Base-by-base conservation (phyloP, 2,888 invertebrate genomes). In the Ochlodes sylvanus region DNA sequence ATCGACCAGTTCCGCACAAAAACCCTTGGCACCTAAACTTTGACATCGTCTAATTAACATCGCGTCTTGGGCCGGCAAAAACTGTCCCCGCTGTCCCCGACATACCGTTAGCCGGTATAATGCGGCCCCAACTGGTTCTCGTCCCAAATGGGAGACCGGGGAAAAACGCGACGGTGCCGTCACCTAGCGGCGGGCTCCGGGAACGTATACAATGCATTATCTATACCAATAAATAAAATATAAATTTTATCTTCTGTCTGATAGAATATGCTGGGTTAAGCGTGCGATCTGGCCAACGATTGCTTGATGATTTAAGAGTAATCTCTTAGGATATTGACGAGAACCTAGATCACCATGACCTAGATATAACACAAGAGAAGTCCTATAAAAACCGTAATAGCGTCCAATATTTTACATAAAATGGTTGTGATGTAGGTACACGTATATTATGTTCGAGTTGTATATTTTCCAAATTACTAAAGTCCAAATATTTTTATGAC, bases 91-190 rank as follows among this genome's bases (percentile, higher is more conserved):
- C 83, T 77, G 74, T 76, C 27, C 83, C 82, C 77, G 80, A 72
- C 81, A 77, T 88, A 84, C 90, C 90, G 90, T 89, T 89, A 89
- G 77, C 78, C 74, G 79, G 77, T 78, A 81, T 83, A 84, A 86
- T 86, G 87, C 84, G 87, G 2, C 12, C 38, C 7, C 27, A 67
- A 66, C 66, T 27, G 42, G 66, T 66, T 66, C 63, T 15, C 1
- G 19, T 15, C 14, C 32, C 21, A 60, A 60, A 32, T 60, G 52
- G 66, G 66, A 50, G 50, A 42, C 52, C 32, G 14, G n/a, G 52
- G 63, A 66, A 60, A 66, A 66, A 66, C 58, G 41, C 52, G 32
- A 10, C 62, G n/a, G 14, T 14, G 6, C 44, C 12, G 52, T 21
- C 52, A 7, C 17, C 56, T 32, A 34, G 15, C 65, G 34, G 19